Evolutionary conservation across 2,888 invertebrate species (phyloP).

Genomic region (Siphonodentalium dalli): DNA sequence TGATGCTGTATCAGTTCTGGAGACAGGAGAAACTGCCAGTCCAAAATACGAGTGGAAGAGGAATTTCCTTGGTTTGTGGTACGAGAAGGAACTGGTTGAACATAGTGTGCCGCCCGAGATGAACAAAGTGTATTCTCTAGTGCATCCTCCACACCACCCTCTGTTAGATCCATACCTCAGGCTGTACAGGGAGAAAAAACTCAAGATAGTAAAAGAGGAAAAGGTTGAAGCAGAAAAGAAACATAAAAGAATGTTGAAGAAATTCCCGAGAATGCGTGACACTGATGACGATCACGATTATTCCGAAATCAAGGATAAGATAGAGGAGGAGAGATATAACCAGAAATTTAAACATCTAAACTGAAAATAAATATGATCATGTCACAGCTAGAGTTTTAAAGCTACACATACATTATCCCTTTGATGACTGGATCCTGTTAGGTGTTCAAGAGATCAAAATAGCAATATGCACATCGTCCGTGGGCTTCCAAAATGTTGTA

Average conservation of each 20-base stretch:
- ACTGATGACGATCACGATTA: too few relatives aligned
- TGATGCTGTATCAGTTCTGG: constrained; percentile 84
- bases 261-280: too few relatives aligned
- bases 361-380: too few relatives aligned
- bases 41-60: constrained; percentile 28
- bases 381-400: too few relatives aligned
- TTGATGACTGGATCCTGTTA: too few relatives aligned
- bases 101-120: constrained; percentile 37
- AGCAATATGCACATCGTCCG: too few relatives aligned
- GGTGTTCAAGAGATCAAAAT: too few relatives aligned
- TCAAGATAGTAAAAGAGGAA: constrained; percentile 11
- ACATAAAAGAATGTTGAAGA: constrained; percentile 9
- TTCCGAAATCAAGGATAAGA: too few relatives aligned
- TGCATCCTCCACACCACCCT: constrained; percentile 25
- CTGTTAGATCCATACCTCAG: constrained; percentile 38
- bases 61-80: constrained; percentile 45
- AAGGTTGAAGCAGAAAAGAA: constrained; percentile 1
- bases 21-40: constrained; percentile 67
- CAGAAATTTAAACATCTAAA: too few relatives aligned
- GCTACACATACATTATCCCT: too few relatives aligned
- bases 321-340: too few relatives aligned
- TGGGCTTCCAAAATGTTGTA: too few relatives aligned
- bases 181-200: constrained; percentile 40
- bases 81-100: constrained; percentile 30
- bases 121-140: constrained; percentile 31